Conservation (phyloP, 1,140 invertebrate species). For the Danaus melanippus region DNA sequence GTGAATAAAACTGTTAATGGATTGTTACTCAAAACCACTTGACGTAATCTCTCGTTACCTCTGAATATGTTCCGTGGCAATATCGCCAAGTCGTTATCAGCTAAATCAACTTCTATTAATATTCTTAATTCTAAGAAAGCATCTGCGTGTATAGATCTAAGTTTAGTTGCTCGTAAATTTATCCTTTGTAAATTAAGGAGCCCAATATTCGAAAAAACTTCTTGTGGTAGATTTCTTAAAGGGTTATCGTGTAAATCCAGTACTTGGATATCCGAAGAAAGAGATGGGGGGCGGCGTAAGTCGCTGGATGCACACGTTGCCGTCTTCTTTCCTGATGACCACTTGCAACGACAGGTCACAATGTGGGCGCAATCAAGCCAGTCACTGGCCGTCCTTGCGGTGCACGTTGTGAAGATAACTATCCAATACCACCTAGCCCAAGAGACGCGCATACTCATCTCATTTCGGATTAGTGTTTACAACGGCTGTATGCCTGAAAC, state of each 20-base stretch:
- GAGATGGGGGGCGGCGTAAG: slow-evolving; percentile 80
- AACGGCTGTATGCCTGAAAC: slow-evolving; percentile 64
- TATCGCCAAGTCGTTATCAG: slow-evolving; percentile 80
- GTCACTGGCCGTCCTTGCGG: slow-evolving; percentile 72
- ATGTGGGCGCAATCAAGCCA: slow-evolving; percentile 85
- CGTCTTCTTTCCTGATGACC: slow-evolving; percentile 90
- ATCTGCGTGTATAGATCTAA: slow-evolving; percentile 83
- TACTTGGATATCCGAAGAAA: slow-evolving; percentile 89
- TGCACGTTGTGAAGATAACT: slow-evolving; percentile 66
- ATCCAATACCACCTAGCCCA: slow-evolving; percentile 69
- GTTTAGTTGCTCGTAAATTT: slow-evolving; percentile 81
- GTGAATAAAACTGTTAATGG: slow-evolving; percentile 76
- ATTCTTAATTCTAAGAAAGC: slow-evolving; percentile 90
- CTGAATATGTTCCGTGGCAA: slow-evolving; percentile 82
- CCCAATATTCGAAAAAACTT: slow-evolving; percentile 84
- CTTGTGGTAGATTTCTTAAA: slow-evolving; percentile 81
- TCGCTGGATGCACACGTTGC: slow-evolving; percentile 85
- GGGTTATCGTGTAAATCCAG: slow-evolving; percentile 86
- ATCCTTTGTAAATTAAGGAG: slow-evolving; percentile 88
- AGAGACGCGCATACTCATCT: slow-evolving; percentile 69
- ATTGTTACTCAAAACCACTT: slow-evolving; percentile 82
- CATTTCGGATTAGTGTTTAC: slow-evolving; percentile 65
- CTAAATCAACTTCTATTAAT: slow-evolving; percentile 88
- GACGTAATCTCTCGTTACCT: slow-evolving; percentile 81
- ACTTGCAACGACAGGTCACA: slow-evolving; percentile 86